phyloP scores from a whole-genome alignment of 1,140 invertebrate genomes.

The Centruroides sculpturatus region DNA sequence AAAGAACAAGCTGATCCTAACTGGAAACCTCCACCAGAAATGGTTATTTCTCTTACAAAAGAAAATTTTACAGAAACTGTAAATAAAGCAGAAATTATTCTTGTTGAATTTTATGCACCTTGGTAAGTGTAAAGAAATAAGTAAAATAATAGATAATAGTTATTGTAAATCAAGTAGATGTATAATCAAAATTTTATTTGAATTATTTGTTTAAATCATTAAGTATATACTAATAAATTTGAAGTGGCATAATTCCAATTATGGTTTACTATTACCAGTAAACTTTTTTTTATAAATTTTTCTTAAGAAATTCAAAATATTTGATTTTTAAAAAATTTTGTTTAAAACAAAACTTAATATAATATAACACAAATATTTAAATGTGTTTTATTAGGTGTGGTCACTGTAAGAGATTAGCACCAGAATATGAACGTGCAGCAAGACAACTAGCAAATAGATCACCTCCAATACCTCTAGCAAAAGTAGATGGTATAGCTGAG shows the following conservation, averaged over 20 bases:
- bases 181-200: not conserved
- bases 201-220: too few relatives aligned
- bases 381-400: constrained; percentile 18
- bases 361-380: not conserved
- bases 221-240: too few relatives aligned
- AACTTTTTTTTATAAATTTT: too few relatives aligned
- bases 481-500: constrained; percentile 35
- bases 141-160: too few relatives aligned
- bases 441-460: constrained; percentile 24
- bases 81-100: constrained; percentile 32
- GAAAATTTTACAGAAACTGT: constrained; percentile 39
- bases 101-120: constrained; percentile 48
- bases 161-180: too few relatives aligned
- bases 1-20: constrained; percentile 31
- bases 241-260: too few relatives aligned
- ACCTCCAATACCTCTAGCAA: constrained; percentile 30
- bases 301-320: constrained; percentile 1
- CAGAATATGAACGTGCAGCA: constrained; percentile 37
- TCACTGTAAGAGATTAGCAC: constrained; percentile 30
- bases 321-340: not conserved
- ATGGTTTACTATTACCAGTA: too few relatives aligned
- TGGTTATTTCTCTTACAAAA: constrained; percentile 38
- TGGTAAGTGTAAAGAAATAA: constrained; percentile 28
- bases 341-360: not conserved
- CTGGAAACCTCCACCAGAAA: constrained; percentile 40